Base-by-base conservation (phyloP, 1,140 invertebrate genomes). In the Harpegnathos saltator region DNA sequence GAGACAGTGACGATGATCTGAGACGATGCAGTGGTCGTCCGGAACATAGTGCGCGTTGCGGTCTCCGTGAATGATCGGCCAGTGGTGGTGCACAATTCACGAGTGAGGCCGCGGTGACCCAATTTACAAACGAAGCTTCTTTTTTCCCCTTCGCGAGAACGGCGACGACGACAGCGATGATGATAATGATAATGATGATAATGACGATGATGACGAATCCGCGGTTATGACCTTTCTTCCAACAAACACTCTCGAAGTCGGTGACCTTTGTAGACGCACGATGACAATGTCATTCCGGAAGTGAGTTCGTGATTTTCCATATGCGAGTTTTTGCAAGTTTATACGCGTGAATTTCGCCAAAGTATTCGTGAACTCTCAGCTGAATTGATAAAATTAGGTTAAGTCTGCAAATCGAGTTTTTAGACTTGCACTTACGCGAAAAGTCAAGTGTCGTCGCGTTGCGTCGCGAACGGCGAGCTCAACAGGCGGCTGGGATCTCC, bases 341-440 rank as follows among this genome's bases (percentile, higher is more conserved):
- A 3, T n/a, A 11, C 61, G 69, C 50, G 44, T 22, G 29, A 44
- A 9, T 4, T 29, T 3, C 17, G n/a, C 38, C 11, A 84, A 1
- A 15, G 74, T 81, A 50, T 14, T 9, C 52, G 44, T 26, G 19
- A 63, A 73, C 33, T 69, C n/a, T 87, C 89, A 89, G 90, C 92
- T 91, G 92, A 91, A 87, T 91, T 84, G 89, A 91, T 83, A 66
- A 56, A 59, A 14, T 52, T n/a, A 58, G 52, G 22, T 24, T 19
- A 19, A 48, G 48, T 83, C 44, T 5, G 29, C 29, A 5, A 33
- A 33, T 33, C 29, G 29, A 33, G 29, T 33, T 33, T 33, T 33
- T 33, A 33, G 29, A 33, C 29, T 33, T 5, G 29, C 29, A 1
- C 29, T 1, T 33, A 3, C 29, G 29, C 29, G 5, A 33, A 33